Evolutionary conservation across 2,113 vertebrate genomes (phyloP).

Genomic region (Diphyllodes magnificus): DNA sequence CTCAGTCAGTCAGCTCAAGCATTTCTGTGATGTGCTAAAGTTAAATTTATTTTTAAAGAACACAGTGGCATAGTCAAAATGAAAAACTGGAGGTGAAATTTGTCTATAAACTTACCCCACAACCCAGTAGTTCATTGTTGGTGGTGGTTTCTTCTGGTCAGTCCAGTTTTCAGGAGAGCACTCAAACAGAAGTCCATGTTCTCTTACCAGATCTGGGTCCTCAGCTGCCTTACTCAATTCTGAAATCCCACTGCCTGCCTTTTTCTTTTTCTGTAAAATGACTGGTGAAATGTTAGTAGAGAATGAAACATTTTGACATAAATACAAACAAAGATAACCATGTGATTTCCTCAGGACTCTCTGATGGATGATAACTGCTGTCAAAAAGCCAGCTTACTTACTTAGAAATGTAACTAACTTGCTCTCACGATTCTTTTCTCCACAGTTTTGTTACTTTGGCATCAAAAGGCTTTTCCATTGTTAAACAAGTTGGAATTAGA

Average conservation of each 20-base stretch:
- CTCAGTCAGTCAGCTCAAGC: not conserved
- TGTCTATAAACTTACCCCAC: slow-evolving; percentile 82
- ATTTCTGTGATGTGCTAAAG: not conserved
- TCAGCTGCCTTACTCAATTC: not conserved
- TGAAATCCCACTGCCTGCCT: not conserved
- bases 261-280: slow-evolving; percentile 62
- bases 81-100: not conserved
- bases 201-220: slow-evolving; percentile 79
- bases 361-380: not conserved
- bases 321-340: not conserved
- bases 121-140: slow-evolving; percentile 95
- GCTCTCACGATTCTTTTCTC: not conserved
- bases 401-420: not conserved
- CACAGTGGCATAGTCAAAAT: not conserved
- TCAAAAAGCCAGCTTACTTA: not conserved
- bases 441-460: not conserved
- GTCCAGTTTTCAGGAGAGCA: slow-evolving; percentile 90
- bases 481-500: not conserved
- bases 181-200: slow-evolving; percentile 93
- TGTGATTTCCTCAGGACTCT: not conserved
- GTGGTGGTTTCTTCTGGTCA: slow-evolving; percentile 87
- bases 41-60: not conserved
- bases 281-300: not conserved
- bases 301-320: not conserved
- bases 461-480: not conserved